Conservation (phyloP, 2,888 invertebrate genomes). For the Chamaedrilus cognettii region DNA sequence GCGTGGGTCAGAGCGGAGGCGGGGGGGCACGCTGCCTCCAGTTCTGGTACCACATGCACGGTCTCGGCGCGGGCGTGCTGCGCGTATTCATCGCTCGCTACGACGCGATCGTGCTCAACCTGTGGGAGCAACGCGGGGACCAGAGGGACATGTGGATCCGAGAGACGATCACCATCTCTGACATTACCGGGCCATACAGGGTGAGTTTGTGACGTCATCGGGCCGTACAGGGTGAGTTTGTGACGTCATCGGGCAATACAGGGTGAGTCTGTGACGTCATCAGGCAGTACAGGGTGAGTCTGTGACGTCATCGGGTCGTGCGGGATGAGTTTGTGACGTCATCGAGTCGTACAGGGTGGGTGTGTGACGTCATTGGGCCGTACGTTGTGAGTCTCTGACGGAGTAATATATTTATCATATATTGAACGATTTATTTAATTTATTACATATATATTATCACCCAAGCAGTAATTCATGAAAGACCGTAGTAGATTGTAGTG, state of each 20-base stretch:
- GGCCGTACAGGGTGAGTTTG: neutral
- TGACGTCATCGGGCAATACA: neutral
- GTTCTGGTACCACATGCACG: conserved; percentile 10
- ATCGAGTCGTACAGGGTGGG: too few relatives aligned
- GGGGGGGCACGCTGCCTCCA: conserved; percentile 2
- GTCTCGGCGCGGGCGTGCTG: neutral
- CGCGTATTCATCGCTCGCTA: neutral
- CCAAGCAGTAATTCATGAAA: too few relatives aligned
- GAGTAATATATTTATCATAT: too few relatives aligned
- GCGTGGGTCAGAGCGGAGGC: neutral
- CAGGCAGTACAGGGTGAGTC: neutral
- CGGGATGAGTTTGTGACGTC: too few relatives aligned
- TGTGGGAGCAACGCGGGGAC: neutral
- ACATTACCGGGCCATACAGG: neutral
- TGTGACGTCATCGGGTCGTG: too few relatives aligned
- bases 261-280: neutral
- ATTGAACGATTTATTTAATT: too few relatives aligned
- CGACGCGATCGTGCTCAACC: neutral
- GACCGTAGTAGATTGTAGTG: too few relatives aligned
- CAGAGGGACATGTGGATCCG: neutral
- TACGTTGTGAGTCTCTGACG: too few relatives aligned
- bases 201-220: neutral
- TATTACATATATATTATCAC: too few relatives aligned
- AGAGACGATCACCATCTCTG: neutral
- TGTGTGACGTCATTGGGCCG: too few relatives aligned